Percentiles rank a stretch among this genome's conserved stretches.
Conservation (phyloP, 2,888 invertebrate species). For the Macrophya annulata region DNA sequence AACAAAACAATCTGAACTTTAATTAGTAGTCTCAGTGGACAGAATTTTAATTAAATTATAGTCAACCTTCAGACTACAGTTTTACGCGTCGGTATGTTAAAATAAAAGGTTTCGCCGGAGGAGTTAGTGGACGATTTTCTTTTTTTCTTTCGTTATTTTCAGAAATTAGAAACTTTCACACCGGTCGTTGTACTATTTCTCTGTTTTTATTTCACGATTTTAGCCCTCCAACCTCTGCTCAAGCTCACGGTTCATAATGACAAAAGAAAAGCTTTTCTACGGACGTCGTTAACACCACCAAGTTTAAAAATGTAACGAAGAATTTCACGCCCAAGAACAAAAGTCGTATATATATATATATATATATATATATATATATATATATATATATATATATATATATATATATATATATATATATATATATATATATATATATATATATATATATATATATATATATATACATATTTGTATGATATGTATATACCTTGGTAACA, state of each 20-base stretch:
- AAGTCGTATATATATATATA: neutral
- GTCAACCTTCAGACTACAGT: slow-evolving; percentile 29
- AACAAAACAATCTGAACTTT: slow-evolving; percentile 50
- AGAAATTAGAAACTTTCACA: slow-evolving; percentile 42
- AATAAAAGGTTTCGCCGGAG: slow-evolving; percentile 40
- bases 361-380: too few species aligned
- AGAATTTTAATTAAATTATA: slow-evolving; percentile 54
- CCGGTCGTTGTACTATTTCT: neutral
- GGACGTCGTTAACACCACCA: neutral
- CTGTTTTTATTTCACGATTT: slow-evolving; percentile 41
- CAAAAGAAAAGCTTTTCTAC: slow-evolving; percentile 18
- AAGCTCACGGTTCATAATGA: slow-evolving; percentile 19
- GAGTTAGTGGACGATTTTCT: neutral
- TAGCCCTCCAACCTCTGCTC: neutral
- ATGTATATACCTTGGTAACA: too few species aligned
- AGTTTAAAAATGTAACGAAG: neutral
- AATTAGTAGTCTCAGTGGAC: slow-evolving; percentile 50
- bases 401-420: too few species aligned
- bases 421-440: too few species aligned
- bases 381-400: too few species aligned
- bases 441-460: too few species aligned
- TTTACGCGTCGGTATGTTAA: slow-evolving; percentile 20
- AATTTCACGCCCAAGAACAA: neutral
- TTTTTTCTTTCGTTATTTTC: neutral
- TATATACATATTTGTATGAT: too few species aligned